Conservation (phyloP, 2,797 vertebrate genomes). For the Alcedo quadribrachys region DNA sequence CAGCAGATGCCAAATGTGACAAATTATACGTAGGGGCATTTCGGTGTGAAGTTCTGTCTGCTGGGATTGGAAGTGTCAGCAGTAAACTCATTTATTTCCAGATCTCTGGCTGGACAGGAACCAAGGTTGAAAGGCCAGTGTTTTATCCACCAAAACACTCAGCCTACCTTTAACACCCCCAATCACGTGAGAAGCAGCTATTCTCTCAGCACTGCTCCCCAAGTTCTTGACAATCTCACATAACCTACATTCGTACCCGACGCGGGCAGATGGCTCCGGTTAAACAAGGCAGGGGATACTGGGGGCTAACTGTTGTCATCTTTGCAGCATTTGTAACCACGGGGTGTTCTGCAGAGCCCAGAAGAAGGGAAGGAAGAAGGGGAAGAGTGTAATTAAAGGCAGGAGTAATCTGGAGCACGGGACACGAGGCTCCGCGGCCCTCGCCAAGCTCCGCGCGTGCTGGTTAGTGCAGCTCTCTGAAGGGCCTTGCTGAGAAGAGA, state of each 20-base stretch:
- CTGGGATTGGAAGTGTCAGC: slow-evolving; percentile 54
- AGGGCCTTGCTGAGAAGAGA: background rate
- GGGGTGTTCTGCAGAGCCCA: background rate
- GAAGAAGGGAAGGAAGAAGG: background rate
- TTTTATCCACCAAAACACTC: slow-evolving; percentile 40
- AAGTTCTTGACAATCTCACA: fast-evolving
- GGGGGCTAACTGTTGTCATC: background rate
- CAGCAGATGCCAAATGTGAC: slow-evolving; percentile 69
- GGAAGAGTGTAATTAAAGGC: background rate
- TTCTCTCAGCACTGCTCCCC: background rate
- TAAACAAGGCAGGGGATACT: background rate
- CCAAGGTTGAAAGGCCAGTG: slow-evolving; percentile 26
- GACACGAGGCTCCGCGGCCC: background rate
- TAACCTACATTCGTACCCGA: background rate
- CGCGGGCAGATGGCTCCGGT: fast-evolving
- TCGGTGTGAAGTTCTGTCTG: slow-evolving; percentile 53
- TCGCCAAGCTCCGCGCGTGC: background rate
- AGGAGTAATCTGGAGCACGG: background rate
- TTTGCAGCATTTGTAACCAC: background rate
- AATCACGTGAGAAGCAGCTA: slow-evolving; percentile 6
- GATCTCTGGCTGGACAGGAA: slow-evolving; percentile 47
- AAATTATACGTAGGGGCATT: slow-evolving; percentile 65
- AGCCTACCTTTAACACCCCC: slow-evolving; percentile 15
- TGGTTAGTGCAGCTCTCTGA: background rate
- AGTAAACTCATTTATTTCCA: slow-evolving; percentile 69